Base-by-base conservation (phyloP, 92 coral and sea anemone species). In the Zoanthus sociatus region DNA sequence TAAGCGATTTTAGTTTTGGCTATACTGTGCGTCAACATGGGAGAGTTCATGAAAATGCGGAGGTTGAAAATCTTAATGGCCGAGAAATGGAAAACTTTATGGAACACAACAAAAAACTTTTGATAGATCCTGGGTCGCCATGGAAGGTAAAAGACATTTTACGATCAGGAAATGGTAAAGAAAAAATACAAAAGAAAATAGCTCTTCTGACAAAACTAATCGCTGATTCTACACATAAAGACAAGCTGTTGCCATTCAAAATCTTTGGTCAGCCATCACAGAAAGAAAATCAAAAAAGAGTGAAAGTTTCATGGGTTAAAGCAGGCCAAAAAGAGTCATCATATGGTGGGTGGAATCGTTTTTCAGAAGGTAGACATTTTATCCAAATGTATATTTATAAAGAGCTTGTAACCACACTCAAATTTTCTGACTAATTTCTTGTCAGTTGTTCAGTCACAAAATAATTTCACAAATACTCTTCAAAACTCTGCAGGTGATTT, bases 291-390 rank as follows among this genome's bases (percentile, higher is more conserved):
- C 47, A 12, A 81, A 44, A 81, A 32, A 64, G 46, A 14, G 74
- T n/a, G 85, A 53, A 81, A 18, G 64, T 37, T 47, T 45, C 85
- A 7, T 66, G 64, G 51, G 61, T 64, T 44, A 64, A 81, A 81
- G 66, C n/a, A 60, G 26, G 5, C 44, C 58, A 30, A 14, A 61
- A 30, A 12, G 85, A 67, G 73, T 50, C 85, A 17, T 71, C 85
- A 4, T 81, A 66, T 11, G 85, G 85, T 81, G 56, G 66, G 85
- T 81, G 14, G 33, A 79, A 64, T 44, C n/a, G 14, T 26, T 74
- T 17, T 30, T 10, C 21, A 77, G 7, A 13, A 33, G 61, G 9
- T 14, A 42, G 44, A 66, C 60, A 64, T 5, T 13, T 42, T 63
- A 0, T 15, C 42, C 42, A 14, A 64, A 1, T 30, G 32, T 37